Percentiles rank a stretch among this genome's conserved stretches.
These are phyloP conservation scores for Bombyx mandarina DNA, from an alignment of 1,140 invertebrate genomes.

Conservation along the genomic window DNA sequence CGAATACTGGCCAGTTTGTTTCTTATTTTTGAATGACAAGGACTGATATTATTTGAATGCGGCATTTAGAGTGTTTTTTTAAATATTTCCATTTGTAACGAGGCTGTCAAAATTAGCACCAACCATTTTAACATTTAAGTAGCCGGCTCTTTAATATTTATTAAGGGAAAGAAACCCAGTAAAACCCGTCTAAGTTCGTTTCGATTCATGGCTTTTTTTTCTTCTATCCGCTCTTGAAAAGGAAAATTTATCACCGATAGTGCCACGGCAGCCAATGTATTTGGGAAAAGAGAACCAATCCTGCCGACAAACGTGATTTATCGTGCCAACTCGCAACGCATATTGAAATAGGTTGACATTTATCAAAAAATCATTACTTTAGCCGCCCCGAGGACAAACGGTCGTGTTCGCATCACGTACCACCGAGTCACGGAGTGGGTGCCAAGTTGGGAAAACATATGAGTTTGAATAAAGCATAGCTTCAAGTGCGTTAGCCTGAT, in stretches of 20 bases:
- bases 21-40: too few species aligned
- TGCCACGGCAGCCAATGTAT: constrained; percentile 17
- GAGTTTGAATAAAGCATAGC: constrained; percentile 2
- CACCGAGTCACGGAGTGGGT: constrained; percentile 1
- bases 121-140: background rate
- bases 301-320: constrained; percentile 37
- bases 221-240: background rate
- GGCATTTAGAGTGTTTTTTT: too few species aligned
- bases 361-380: constrained; percentile 27
- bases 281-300: constrained; percentile 12
- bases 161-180: background rate
- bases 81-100: background rate
- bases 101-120: background rate
- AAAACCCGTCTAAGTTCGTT: background rate
- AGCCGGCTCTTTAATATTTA: background rate
- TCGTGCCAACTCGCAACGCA: constrained; percentile 23
- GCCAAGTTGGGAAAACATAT: constrained; percentile 1
- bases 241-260: constrained; percentile 30
- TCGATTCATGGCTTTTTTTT: background rate
- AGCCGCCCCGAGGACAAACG: constrained; percentile 8
- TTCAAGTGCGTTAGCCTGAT: too few species aligned
- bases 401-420: constrained; percentile 5
- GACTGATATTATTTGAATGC: too few species aligned
- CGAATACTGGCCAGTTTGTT: too few species aligned
- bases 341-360: constrained; percentile 19